These are phyloP conservation scores for Papilio polytes DNA, from an alignment of 1,140 invertebrate genomes.

Conservation along the genomic window DNA sequence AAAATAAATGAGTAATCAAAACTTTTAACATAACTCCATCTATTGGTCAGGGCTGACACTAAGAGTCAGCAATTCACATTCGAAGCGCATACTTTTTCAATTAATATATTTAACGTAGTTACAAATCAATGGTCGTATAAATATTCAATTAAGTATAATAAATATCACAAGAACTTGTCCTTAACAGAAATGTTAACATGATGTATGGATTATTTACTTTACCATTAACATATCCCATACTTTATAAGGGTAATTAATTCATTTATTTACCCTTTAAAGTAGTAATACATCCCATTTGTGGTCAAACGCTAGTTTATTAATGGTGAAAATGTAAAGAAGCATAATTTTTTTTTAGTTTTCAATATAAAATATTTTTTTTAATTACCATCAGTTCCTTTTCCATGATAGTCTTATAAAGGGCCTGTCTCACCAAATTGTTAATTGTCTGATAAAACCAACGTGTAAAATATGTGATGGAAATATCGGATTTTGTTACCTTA, in stretches of 20 bases:
- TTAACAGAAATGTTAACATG: not conserved
- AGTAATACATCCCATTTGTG: not conserved
- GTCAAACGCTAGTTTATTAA: not conserved
- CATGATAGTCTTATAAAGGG: too few relatives aligned
- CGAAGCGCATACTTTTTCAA: not conserved
- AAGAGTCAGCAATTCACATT: not conserved
- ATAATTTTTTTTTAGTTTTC: too few relatives aligned
- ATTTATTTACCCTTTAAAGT: not conserved
- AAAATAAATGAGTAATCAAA: not conserved
- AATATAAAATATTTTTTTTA: too few relatives aligned
- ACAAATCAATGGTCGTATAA: not conserved
- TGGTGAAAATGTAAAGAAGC: not conserved
- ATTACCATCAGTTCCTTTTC: too few relatives aligned
- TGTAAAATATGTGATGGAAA: too few relatives aligned
- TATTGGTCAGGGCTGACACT: not conserved
- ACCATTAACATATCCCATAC: not conserved
- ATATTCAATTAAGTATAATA: constrained; percentile 16
- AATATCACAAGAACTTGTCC: not conserved
- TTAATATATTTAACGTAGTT: not conserved
- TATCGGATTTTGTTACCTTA: too few relatives aligned
- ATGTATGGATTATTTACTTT: constrained; percentile 13
- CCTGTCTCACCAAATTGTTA: too few relatives aligned
- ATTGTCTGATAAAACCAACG: too few relatives aligned
- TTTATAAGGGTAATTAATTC: not conserved
- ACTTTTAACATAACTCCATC: not conserved